phyloP scores from a whole-genome alignment of 2,113 vertebrate species.

The Gnathonemus longibarbis region DNA sequence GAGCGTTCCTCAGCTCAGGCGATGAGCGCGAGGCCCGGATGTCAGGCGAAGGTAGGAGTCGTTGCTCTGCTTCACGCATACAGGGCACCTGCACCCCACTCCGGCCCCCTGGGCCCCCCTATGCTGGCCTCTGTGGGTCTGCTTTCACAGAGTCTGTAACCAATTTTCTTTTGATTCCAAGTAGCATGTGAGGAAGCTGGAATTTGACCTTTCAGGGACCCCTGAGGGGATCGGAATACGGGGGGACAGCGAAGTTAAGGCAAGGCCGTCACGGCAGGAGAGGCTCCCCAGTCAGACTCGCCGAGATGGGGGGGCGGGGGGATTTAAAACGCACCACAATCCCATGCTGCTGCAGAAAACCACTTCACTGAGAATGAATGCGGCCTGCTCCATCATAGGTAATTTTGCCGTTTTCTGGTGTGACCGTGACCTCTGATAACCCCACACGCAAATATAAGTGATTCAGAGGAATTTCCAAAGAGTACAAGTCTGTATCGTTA shows the following conservation, averaged over 20 bases:
- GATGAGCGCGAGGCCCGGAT: neutral
- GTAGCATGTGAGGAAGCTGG: neutral
- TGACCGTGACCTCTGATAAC: neutral
- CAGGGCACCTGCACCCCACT: neutral
- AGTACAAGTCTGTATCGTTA: neutral
- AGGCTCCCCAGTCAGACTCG: neutral
- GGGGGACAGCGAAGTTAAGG: neutral
- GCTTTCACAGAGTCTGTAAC: neutral
- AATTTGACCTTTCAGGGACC: neutral
- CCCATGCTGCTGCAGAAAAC: neutral
- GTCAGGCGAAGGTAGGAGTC: neutral
- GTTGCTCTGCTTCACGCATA: neutral
- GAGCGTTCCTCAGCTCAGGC: neutral
- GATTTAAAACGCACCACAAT: neutral
- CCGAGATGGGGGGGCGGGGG: neutral
- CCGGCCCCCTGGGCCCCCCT: neutral
- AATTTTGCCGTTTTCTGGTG: neutral
- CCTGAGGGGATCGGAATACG: neutral
- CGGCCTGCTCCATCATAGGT: neutral
- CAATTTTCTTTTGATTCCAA: neutral
- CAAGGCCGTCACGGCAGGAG: neutral
- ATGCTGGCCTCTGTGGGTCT: neutral
- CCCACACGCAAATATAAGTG: neutral
- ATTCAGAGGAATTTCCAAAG: neutral
- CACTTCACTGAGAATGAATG: neutral